Evolutionary conservation across 2,797 vertebrate species (phyloP).

Genomic region (Lepilemur septentrionalis): DNA sequence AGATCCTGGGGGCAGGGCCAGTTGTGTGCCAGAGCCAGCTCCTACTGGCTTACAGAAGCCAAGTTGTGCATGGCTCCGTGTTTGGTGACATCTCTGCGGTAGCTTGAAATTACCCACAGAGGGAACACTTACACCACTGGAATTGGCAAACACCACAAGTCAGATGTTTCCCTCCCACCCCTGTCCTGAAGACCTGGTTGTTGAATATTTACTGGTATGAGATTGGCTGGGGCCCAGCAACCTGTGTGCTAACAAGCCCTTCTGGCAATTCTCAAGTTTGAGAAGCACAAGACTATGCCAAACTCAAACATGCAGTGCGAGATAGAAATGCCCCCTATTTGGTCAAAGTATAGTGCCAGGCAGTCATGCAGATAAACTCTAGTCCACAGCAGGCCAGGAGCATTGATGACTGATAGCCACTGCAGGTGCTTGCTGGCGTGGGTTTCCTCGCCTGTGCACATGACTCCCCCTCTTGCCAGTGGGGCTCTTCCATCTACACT

Average conservation of each 20-base stretch:
- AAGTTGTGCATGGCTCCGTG: too few relatives aligned
- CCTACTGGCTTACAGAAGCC: not conserved
- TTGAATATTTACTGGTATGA: too few relatives aligned
- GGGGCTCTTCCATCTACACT: too few relatives aligned
- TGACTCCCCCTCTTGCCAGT: fast-evolving
- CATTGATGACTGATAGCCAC: fast-evolving
- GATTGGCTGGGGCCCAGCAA: not conserved
- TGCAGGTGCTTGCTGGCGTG: not conserved
- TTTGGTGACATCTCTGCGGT: not conserved
- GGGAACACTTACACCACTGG: not conserved
- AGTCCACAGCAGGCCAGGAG: not conserved
- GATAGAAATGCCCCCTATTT: not conserved
- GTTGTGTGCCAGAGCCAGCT: not conserved
- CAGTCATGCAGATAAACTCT: not conserved
- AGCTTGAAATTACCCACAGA: not conserved
- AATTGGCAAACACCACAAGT: not conserved
- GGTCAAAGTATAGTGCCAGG: not conserved
- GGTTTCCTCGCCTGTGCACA: not conserved
- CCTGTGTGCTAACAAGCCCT: not conserved
- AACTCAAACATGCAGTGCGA: not conserved
- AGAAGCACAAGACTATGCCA: not conserved
- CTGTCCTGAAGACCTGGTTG: not conserved
- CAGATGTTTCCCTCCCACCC: not conserved
- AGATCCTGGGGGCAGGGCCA: not conserved
- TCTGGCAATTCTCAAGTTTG: not conserved